Percentiles rank a stretch among this genome's conserved stretches.
These are phyloP conservation scores for Pterostichus niger DNA, from an alignment of 2,888 invertebrate species.

Conservation along the genomic window DNA sequence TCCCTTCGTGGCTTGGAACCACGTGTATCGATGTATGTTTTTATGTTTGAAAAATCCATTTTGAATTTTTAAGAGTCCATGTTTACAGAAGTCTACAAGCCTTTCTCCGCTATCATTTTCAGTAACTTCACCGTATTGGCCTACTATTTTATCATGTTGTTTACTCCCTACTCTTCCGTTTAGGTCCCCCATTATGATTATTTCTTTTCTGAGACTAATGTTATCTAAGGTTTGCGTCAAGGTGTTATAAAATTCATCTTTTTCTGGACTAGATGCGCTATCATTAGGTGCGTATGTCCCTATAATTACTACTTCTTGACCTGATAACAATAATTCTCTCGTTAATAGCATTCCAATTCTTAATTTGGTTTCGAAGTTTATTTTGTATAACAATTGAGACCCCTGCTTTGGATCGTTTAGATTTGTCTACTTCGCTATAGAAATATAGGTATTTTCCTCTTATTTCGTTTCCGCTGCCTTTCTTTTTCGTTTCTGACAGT, in stretches of 20 bases:
- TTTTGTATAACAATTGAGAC: no score
- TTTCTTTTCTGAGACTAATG: neutral
- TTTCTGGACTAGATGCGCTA: neutral
- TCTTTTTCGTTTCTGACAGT: no score
- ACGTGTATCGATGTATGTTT: neutral
- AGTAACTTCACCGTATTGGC: conserved; percentile 1
- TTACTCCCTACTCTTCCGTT: conserved; percentile 11
- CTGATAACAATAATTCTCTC: neutral
- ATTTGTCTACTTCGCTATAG: no score
- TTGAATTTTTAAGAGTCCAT: neutral
- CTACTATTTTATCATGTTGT: conserved; percentile 31
- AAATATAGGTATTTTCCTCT: no score
- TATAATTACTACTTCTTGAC: neutral
- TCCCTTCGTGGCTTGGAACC: neutral
- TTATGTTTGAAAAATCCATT: neutral
- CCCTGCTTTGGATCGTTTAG: no score
- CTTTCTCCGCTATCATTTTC: conserved; percentile 5
- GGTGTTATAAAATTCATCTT: neutral
- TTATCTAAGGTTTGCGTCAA: neutral
- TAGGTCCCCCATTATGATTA: neutral
- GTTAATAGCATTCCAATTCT: no score
- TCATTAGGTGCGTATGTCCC: conserved; percentile 1
- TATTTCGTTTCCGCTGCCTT: no score
- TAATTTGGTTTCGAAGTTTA: no score
- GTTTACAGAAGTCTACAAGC: neutral